These are phyloP conservation scores for Pecten maximus DNA, from an alignment of 2,888 invertebrate genomes.

Conservation along the genomic window DNA sequence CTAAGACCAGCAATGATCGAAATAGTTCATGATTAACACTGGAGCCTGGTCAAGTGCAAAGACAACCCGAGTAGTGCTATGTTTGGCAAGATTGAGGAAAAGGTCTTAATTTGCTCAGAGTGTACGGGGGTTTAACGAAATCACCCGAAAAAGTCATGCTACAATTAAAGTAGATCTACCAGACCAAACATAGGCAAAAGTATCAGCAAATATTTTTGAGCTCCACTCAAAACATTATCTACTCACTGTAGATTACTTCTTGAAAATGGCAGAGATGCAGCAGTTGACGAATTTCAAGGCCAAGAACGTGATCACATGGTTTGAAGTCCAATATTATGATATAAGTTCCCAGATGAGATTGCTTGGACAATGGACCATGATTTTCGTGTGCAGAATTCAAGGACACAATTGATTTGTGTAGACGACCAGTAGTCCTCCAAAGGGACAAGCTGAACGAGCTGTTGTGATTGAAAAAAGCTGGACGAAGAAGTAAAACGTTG, in stretches of 20 bases:
- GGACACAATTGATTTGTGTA: conserved; percentile 45
- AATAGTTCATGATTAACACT: conserved; percentile 44
- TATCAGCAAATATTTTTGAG: conserved; percentile 48
- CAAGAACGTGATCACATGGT: conserved; percentile 37
- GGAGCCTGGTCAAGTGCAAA: conserved; percentile 49
- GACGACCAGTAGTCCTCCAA: conserved; percentile 46
- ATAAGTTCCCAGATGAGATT: conserved; percentile 40
- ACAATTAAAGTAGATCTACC: conserved; percentile 38
- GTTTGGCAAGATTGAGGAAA: conserved; percentile 47
- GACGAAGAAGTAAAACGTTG: conserved; percentile 38
- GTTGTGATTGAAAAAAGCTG: conserved; percentile 46
- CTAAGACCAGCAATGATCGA: conserved; percentile 44
- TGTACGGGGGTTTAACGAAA: conserved; percentile 42
- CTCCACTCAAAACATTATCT: conserved; percentile 44
- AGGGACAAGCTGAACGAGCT: conserved; percentile 48
- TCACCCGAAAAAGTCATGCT: conserved; percentile 39
- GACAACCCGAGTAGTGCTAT: conserved; percentile 41
- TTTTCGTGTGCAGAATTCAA: conserved; percentile 41
- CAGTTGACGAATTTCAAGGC: conserved; percentile 40
- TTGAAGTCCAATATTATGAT: conserved; percentile 44
- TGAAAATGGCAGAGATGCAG: conserved; percentile 44
- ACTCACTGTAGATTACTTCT: conserved; percentile 50
- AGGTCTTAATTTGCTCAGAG: conserved; percentile 38
- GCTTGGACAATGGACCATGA: conserved; percentile 48
- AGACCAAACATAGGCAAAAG: conserved; percentile 44